These are phyloP conservation scores for Pseudolycoriella hygida DNA, from an alignment of 2,888 invertebrate species.

Conservation along the genomic window DNA sequence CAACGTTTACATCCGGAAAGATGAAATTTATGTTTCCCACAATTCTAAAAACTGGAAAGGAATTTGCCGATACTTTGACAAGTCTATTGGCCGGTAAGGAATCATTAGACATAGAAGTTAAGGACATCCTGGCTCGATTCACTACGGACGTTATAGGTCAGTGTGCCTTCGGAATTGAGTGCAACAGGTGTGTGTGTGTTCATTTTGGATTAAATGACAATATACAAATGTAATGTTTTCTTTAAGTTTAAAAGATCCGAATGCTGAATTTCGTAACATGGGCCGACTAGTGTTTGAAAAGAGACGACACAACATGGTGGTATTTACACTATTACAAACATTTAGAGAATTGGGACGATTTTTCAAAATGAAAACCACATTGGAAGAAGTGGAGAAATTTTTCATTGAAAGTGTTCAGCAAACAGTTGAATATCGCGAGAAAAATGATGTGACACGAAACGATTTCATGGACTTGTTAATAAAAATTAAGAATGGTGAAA, in stretches of 20 bases:
- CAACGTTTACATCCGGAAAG: conserved; percentile 17
- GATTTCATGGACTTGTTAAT: conserved; percentile 15
- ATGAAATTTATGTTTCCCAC: conserved; percentile 8
- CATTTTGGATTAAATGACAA: conserved; percentile 23
- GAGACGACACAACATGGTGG: conserved; percentile 12
- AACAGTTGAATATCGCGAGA: conserved; percentile 5
- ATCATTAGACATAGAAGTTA: conserved; percentile 23
- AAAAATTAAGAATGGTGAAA: conserved; percentile 2
- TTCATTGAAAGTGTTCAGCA: conserved; percentile 9
- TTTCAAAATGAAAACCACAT: background rate
- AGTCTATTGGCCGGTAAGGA: conserved; percentile 6
- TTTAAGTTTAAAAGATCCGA: conserved; percentile 18
- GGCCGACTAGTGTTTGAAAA: conserved; percentile 14
- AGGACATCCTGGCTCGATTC: conserved; percentile 27
- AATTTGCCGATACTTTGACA: conserved; percentile 8
- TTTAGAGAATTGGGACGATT: background rate
- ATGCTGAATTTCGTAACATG: conserved; percentile 21
- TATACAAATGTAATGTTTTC: conserved; percentile 16
- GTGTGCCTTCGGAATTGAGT: conserved; percentile 32
- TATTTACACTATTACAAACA: background rate
- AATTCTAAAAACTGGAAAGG: background rate
- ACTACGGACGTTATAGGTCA: conserved; percentile 33
- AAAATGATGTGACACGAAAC: conserved; percentile 9
- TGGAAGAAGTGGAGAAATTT: conserved; percentile 13
- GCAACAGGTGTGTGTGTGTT: conserved; percentile 16